Percentiles rank a stretch among this genome's conserved stretches.
Conservation (phyloP, 53 echinoderm and acorn worm species). For the Glandiceps talaboti region DNA sequence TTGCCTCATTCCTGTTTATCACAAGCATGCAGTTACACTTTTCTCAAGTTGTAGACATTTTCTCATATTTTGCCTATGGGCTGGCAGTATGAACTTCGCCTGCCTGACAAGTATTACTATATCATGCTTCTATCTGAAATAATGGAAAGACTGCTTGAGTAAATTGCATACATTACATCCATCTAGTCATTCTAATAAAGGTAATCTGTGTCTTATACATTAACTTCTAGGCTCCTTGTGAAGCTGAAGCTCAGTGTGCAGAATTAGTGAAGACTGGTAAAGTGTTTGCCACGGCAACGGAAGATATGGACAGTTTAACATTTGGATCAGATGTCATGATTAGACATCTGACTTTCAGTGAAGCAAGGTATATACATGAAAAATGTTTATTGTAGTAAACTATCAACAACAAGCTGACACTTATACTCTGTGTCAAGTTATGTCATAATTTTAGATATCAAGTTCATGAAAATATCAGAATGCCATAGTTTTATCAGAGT, state of each 20-base stretch:
- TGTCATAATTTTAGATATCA: too few species aligned
- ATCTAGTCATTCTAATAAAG: not conserved
- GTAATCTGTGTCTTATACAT: not conserved
- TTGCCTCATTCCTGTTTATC: too few species aligned
- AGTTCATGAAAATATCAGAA: too few species aligned
- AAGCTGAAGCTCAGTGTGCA: constrained; percentile 93
- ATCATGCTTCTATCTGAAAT: not conserved
- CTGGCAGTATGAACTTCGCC: too few species aligned
- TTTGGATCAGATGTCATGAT: constrained; percentile 75
- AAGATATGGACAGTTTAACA: constrained; percentile 96
- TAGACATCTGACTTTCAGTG: constrained; percentile 86
- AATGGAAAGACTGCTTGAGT: not conserved
- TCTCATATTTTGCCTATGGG: too few species aligned
- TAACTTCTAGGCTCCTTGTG: constrained; percentile 65
- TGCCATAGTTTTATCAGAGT: too few species aligned
- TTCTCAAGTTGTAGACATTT: too few species aligned
- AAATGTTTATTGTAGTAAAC: too few species aligned
- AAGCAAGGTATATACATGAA: constrained; percentile 74
- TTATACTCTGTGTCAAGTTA: too few species aligned
- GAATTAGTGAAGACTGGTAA: constrained; percentile 81
- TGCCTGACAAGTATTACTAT: too few species aligned
- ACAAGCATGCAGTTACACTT: too few species aligned
- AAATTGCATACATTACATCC: not conserved
- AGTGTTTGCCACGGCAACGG: constrained; percentile 82
- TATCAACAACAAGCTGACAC: too few species aligned